A percentile compares a stretch with the other conserved stretches of the same genome.
Conservation (phyloP, 1,140 invertebrate genomes). For the Oncopodura yosiiana region DNA sequence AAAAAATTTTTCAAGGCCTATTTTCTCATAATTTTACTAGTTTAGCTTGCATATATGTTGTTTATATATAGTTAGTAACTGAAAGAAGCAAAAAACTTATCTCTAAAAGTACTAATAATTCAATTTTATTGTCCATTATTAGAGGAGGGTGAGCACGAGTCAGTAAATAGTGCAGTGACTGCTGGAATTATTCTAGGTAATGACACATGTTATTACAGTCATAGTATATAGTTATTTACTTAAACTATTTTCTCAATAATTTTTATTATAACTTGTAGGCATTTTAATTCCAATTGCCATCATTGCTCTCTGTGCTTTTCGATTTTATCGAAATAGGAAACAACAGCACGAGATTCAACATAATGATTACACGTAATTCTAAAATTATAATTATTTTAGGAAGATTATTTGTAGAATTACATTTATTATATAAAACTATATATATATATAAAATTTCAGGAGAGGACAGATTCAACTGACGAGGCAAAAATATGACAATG, state of each 20-base stretch:
- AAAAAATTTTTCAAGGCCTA: too few species aligned
- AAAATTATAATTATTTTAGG: neutral
- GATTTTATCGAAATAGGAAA: constrained; percentile 5
- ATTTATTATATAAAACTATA: constrained; percentile 1
- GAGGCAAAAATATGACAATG: too few species aligned
- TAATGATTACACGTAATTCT: constrained; percentile 12
- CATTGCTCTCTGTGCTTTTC: constrained; percentile 16
- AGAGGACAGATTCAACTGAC: too few species aligned
- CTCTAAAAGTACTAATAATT: neutral
- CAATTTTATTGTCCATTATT: neutral
- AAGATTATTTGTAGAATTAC: neutral
- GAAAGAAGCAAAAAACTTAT: neutral
- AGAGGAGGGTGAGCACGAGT: constrained; percentile 34
- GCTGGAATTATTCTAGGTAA: constrained; percentile 31
- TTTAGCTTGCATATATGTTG: too few species aligned
- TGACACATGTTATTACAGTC: too few species aligned
- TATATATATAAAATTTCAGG: neutral
- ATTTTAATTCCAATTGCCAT: constrained; percentile 26
- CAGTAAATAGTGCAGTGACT: constrained; percentile 24
- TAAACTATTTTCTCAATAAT: too few species aligned
- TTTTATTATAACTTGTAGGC: too few species aligned
- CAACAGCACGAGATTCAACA: constrained; percentile 16
- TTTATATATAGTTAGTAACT: too few species aligned
- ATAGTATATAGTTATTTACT: too few species aligned
- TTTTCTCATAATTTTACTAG: too few species aligned